Evolutionary conservation across 1,140 invertebrate genomes (phyloP), one percentile per base, ranked within the genome.

Genomic region (Helicorthomorpha holstii): DNA sequence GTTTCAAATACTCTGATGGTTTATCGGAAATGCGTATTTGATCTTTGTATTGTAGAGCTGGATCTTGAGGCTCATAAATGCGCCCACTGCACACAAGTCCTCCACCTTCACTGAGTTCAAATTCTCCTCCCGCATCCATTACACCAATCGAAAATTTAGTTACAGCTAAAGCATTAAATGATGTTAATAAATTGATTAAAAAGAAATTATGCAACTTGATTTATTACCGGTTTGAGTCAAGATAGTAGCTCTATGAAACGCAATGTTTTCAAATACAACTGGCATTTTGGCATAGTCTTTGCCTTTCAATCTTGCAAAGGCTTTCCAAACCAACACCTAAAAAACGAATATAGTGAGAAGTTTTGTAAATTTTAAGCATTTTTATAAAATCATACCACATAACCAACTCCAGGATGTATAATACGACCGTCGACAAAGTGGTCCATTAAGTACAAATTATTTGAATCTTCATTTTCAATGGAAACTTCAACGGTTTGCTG

Each of bases 381-480:
- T n/a, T n/a, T n/a, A n/a, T n/a, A n/a, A n/a, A 12, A 67, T n/a
- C n/a, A n/a, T n/a, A 34, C 29, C 68, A 98, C 72, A 62, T 97
- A 96, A 12, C 91, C 93, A 43, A 93, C 95, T 45, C 91, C 93
- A 12, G 94, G 93, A 71, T 90, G 97, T 2, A 98, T 68, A 25
- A 94, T 74, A 62, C 92, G 76, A 12, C 91, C 93, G 69, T 98
- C 93, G 61, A 98, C 94, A 19, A 75, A 76, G 64, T 98, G 93
- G 22, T 91, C 93, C 27, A 75, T 66, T 44, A 88, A 71, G 68
- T 80, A 92, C 29, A 79, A 69, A 64, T 94, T 82, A 4, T 79
- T 45, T n/a, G n/a, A 19, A 7, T 45, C 43, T 21, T n/a, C 4
- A 4, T 4, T 7, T 19, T 4, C 4, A 7, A 45, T 23, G 22